These are phyloP conservation scores for Thalassoma bifasciatum DNA, from an alignment of 2,113 vertebrate species.

Conservation along the genomic window DNA sequence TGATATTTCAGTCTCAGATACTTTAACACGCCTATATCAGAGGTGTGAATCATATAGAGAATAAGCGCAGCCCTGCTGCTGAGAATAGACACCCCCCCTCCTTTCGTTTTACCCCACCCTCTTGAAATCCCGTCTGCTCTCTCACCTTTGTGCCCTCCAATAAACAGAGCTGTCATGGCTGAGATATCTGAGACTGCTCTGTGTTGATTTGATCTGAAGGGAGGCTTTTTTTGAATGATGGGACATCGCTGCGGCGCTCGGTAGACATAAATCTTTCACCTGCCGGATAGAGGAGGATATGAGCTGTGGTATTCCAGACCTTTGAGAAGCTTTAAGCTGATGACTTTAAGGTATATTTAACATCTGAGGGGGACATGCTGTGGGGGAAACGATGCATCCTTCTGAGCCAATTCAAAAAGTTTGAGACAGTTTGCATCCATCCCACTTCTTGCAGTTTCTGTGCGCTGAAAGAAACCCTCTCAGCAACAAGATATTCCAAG, in stretches of 20 bases:
- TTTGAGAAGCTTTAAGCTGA: constrained; percentile 27
- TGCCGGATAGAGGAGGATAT: constrained; percentile 26
- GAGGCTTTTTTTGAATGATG: constrained; percentile 54
- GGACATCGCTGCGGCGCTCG: constrained; percentile 1
- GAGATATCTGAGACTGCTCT: constrained; percentile 56
- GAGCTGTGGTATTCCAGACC: neutral
- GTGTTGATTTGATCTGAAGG: constrained; percentile 56
- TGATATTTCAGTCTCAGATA: neutral
- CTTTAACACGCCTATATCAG: constrained; percentile 44
- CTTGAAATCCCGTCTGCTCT: constrained; percentile 50
- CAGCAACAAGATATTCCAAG: no score
- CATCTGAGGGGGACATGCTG: constrained; percentile 3
- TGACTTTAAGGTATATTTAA: constrained; percentile 41
- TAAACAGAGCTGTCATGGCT: constrained; percentile 68
- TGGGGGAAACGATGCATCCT: constrained; percentile 3
- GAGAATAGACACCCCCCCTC: constrained; percentile 57
- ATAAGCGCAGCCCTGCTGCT: constrained; percentile 47
- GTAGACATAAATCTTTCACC: constrained; percentile 51
- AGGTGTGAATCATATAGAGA: constrained; percentile 56
- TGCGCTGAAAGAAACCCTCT: no score
- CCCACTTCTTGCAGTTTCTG: no score
- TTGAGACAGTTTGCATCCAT: neutral
- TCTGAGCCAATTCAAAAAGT: neutral
- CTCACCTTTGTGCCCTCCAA: constrained; percentile 68
- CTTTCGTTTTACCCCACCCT: neutral